Base-by-base conservation (phyloP, 2,113 vertebrate species). In the Melanotaenia duboulayi region DNA sequence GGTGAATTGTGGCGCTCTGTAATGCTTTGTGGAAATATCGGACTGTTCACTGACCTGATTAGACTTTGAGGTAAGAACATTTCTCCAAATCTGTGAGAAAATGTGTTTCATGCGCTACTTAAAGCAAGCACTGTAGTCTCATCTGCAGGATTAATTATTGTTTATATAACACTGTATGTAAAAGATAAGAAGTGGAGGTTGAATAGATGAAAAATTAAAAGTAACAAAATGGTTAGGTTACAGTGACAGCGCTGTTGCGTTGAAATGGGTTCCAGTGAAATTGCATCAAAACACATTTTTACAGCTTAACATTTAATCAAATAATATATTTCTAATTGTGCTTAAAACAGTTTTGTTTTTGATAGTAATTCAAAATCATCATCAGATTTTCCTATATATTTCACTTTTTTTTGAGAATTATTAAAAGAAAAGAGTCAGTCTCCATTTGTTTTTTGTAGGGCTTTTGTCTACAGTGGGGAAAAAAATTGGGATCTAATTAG, bases 41-140 rank as follows among this genome's bases (percentile, higher is more conserved):
- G 78, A 80, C 63, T 76, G 40, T 71, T 69, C 22, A 74, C 20
- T 73, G 84, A 88, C 79, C 79, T 39, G 72, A 82, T 85, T 87
- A 82, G 81, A 87, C 82, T 65, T 82, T 83, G 76, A 91, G 91
- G 91, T 92, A 90, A 83, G 91, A 80, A 11, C 8, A 39, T 49
- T 52, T 40, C 71, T 72, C 40, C 12, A 6, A 55, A 50, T 24
- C 44, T 46, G 46, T 44, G 49, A 55, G 16, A 4, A 46, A 52
- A 56, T 61, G 54, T 14, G 71, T 60, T 60, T 4, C 24, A 28
- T 1, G 12, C 17, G 59, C 3, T 28, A 56, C 50, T 13, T 23
- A 9, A 22, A 65, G 24, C 37, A 55, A 55, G 35, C 49, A 22
- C 19, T 23, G 23, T 42, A 4, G n/a, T 44, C 13, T 52, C 28